Base-by-base conservation (phyloP, 2,888 invertebrate species). In the Agrotis ipsilon region DNA sequence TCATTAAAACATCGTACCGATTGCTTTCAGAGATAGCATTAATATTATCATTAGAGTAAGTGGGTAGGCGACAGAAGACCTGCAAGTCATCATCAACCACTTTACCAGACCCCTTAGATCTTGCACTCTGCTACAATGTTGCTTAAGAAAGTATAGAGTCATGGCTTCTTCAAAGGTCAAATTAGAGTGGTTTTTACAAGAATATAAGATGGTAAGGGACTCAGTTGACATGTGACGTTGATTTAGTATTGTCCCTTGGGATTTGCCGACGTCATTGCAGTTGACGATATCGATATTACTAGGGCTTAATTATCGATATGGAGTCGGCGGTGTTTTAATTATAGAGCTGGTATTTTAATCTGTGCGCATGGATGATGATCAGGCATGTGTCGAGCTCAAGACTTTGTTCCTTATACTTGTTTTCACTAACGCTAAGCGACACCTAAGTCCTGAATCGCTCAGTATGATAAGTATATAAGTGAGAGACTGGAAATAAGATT, bases 31-130 rank as follows among this genome's bases (percentile, higher is more conserved):
- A 93, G 93, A 94, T 93, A 94, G 92, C 91, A 94, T 94, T 94
- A 95, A 95, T 95, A 94, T 94, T 95, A 93, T 95, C 94, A 94
- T 95, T 96, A 94, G 89, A 89, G 92, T 85, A 94, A 95, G 96
- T 94, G 93, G 93, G 92, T 89, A 92, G 93, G 93, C 94, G 95
- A 96, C 95, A 95, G 88, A 89, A 85, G 91, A 93, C 91, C 86
- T 71, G 92, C 95, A 80, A 94, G 96, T 96, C 96, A 96, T 89
- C 84, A 70, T 67, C 77, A 78, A 87, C 93, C 92, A 93, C 74
- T 68, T 21, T 21, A 2, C 3, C 6, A 86, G 94, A 92, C 66
- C 93, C 70, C 72, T 90, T 83, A 82, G 85, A 82, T 86, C 79
- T 78, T 60, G 72, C 65, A 71, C 32, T 51, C 46, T 52, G 66